phyloP scores from a whole-genome alignment of 2,797 vertebrate genomes.

The Manis pentadactyla region DNA sequence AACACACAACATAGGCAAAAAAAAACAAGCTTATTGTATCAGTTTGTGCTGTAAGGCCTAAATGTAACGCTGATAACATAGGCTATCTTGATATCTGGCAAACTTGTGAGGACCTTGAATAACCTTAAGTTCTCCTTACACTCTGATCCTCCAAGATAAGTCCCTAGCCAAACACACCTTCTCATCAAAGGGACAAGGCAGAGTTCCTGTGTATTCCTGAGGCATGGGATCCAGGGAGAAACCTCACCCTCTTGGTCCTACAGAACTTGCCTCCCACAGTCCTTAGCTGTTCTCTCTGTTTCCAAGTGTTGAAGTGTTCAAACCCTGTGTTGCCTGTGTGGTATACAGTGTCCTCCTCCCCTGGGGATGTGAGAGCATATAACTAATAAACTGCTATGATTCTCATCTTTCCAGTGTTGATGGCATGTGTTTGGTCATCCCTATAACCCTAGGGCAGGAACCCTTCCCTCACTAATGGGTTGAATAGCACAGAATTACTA shows the following conservation, averaged over 20 bases:
- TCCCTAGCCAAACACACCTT: background rate
- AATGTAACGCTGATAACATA: background rate
- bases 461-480: background rate
- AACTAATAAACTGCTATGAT: background rate
- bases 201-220: background rate
- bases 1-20: background rate
- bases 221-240: rapidly evolving
- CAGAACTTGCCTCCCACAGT: background rate
- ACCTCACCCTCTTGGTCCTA: background rate
- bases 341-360: background rate
- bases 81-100: background rate
- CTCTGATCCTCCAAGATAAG: background rate
- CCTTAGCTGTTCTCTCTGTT: background rate
- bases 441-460: background rate
- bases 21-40: background rate
- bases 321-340: rapidly evolving
- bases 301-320: background rate
- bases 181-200: background rate
- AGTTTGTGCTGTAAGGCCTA: background rate
- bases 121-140: background rate
- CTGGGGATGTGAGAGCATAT: background rate
- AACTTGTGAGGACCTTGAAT: background rate
- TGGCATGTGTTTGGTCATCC: background rate
- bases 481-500: background rate
- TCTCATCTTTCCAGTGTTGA: background rate